Base-by-base conservation (phyloP, 2,888 invertebrate species). In the Eumerus sabulonum region DNA sequence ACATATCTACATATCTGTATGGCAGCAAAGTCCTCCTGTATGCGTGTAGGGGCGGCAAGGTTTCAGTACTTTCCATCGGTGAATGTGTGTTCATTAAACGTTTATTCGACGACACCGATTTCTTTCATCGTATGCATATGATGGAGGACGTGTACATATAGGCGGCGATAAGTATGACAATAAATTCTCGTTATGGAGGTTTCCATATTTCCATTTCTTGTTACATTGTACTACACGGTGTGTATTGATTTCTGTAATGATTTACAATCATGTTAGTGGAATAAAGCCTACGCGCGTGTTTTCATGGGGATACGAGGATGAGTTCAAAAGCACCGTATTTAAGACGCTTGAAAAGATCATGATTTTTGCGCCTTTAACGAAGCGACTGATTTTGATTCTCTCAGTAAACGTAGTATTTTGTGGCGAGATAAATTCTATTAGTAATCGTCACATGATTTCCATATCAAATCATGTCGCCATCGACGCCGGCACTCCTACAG, bases 61-160 rank as follows among this genome's bases (percentile, higher is more conserved):
- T 27, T 2, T 7, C 27, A 7, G 27, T 27, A 7, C 19, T 16
- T 27, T 4, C 14, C 53, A 38, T 47, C 44, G 16, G 47, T 63
- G 72, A 62, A 72, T 67, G 63, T 72, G 60, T 76, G 51, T 73
- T 77, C 53, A 73, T 73, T 73, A 68, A 73, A 77, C 73, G 57
- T 57, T 67, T 73, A 48, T 67, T 62, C 67, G 57, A 68, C 17
- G 63, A 77, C 67, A 56, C 42, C 63, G 67, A 77, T 77, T 67
- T 73, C 59, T 59, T 77, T 38, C 40, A n/a, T 40, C n/a, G 11
- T 11, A n/a, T 40, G 40, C n/a, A 40, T 27, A 27, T 35, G 42
- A 27, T 35, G 42, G 45, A 59, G 35, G 40, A 16, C 50, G 51
- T 42, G 40, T 57, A 17, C 45, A 45, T 50, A 36, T 51, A 40